Evolutionary conservation across 2,113 vertebrate species (phyloP).

Genomic region (Atherinomorus stipes): DNA sequence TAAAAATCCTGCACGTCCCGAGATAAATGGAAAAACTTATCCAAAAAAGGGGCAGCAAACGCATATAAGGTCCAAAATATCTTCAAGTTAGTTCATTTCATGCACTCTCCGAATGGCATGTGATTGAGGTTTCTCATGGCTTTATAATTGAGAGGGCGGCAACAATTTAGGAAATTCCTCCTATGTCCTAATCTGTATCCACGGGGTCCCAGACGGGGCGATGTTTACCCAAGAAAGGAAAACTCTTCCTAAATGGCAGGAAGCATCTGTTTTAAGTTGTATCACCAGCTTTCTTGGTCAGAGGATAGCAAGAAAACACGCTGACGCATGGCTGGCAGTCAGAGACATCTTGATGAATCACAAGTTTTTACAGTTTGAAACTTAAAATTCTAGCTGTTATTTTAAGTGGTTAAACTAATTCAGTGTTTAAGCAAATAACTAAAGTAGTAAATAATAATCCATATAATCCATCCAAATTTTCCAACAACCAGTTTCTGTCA

Average conservation of each 20-base stretch:
- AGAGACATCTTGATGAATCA: neutral
- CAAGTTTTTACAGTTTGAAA: fast-evolving
- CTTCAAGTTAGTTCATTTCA: neutral
- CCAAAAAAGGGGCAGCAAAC: neutral
- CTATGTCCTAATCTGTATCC: slow-evolving; percentile 53
- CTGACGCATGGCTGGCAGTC: neutral
- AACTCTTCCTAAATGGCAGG: slow-evolving; percentile 67
- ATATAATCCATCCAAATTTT: neutral
- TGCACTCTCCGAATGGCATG: slow-evolving; percentile 2
- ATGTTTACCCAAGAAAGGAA: slow-evolving; percentile 60
- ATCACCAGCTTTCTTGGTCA: slow-evolving; percentile 14
- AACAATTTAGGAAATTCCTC: slow-evolving; percentile 67
- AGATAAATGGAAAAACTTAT: neutral
- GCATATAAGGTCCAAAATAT: neutral
- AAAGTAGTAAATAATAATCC: no score
- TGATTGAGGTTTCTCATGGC: neutral
- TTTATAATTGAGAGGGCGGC: slow-evolving; percentile 52
- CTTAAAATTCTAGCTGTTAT: neutral
- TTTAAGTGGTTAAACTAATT: no score
- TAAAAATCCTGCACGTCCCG: neutral
- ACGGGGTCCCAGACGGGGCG: slow-evolving; percentile 36
- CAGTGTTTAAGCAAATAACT: no score
- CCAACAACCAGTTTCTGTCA: no score
- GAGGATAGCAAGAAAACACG: neutral
- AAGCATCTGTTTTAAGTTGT: slow-evolving; percentile 39